Conservation (phyloP, 1,140 invertebrate genomes). For the Apis cerana region DNA sequence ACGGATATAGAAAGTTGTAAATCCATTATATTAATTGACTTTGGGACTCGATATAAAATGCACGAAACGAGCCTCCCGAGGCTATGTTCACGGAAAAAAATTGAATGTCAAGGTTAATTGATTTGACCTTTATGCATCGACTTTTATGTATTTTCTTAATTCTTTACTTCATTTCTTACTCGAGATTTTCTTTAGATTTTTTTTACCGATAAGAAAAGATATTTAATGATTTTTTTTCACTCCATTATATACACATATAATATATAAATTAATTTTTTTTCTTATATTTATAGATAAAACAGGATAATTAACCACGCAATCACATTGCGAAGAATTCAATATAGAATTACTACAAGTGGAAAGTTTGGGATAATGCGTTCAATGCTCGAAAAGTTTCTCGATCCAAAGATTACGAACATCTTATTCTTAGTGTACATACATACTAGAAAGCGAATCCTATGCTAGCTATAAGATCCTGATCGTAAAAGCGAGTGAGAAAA, state of each 20-base stretch:
- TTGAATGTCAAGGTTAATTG: slow-evolving; percentile 36
- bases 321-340: background rate
- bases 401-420: background rate
- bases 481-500: background rate
- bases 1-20: slow-evolving; percentile 37
- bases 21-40: slow-evolving; percentile 69
- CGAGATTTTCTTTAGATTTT: too few relatives aligned
- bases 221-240: too few relatives aligned
- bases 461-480: background rate
- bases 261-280: too few relatives aligned
- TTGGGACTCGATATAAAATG: slow-evolving; percentile 51
- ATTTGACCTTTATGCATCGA: slow-evolving; percentile 16
- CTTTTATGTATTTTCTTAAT: slow-evolving; percentile 26
- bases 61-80: slow-evolving; percentile 8
- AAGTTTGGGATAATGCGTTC: slow-evolving; percentile 27
- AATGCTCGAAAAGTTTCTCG: slow-evolving; percentile 44
- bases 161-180: background rate
- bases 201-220: too few relatives aligned
- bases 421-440: too few relatives aligned
- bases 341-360: background rate
- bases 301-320: background rate
- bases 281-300: too few relatives aligned
- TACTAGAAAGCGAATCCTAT: background rate
- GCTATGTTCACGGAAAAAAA: background rate
- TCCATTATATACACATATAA: too few relatives aligned